Base-by-base conservation (phyloP, 2,113 vertebrate species). In the Nipponia nippon region DNA sequence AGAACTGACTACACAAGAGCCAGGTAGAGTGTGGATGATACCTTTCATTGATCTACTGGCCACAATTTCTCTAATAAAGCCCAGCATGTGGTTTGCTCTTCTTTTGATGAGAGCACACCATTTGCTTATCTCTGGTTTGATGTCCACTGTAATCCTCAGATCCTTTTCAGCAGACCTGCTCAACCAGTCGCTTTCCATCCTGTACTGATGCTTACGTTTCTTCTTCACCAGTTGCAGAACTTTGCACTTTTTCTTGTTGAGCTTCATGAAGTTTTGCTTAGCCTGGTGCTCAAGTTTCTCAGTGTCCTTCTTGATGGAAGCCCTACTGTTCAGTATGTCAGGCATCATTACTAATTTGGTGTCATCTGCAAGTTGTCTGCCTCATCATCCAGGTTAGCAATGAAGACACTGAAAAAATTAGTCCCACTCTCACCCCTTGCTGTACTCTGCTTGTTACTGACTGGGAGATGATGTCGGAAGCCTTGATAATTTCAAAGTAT, bases 1-100 rank as follows among this genome's bases (percentile, higher is more conserved):
- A 65, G 49, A 55, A 66, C 0, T 44, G 46, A 67, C 44, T 0
- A 0, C 22, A 6, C 29, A 38, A 17, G 34, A 75, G 46, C 16
- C 13, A 32, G 12, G 20, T 29, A 19, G 27, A 59, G 5, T 11
- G 12, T 52, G 21, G 6, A 14, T 53, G 20, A 30, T 67, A 17
- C 10, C 25, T 78, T 88, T 34, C 50, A 8, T 36, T 61, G 34
- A 42, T 50, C 22, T 73, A 0, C 27, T 59, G 44, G 32, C 29
- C 23, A n/a, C 2, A 1, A 30, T 66, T 79, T 40, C 16, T 76
- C 29, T 84, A 1, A 47, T 89, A 34, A 86, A 87, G 65, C 32
- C 29, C 49, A 61, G 25, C 2, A 4, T 50, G 14, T 66, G 17
- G 9, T 84, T 90, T 81, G 21, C 18, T 26, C 5, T 3, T 4